Conservation (phyloP, 2,797 vertebrate genomes). For the Pristis pectinata region DNA sequence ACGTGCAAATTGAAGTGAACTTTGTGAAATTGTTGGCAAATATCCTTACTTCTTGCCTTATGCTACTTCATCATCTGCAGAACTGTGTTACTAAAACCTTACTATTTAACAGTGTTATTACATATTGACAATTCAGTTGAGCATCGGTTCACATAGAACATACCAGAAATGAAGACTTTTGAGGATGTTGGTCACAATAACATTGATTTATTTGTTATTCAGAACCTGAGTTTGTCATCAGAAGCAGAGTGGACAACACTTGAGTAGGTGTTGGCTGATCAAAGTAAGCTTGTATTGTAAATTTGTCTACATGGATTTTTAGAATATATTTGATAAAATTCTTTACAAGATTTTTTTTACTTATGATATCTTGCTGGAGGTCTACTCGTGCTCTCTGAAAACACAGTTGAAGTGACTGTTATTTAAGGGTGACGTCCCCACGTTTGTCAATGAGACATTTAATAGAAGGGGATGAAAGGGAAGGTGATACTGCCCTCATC, state of each 20-base stretch:
- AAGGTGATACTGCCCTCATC: background rate
- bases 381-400: background rate
- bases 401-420: background rate
- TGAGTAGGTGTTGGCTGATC: too few species aligned
- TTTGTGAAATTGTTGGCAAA: too few species aligned
- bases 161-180: background rate
- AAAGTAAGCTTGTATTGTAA: background rate
- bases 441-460: background rate
- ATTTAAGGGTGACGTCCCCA: background rate
- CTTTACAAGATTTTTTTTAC: background rate
- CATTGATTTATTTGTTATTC: background rate
- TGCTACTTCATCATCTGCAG: background rate
- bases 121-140: background rate
- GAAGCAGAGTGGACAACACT: background rate
- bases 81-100: background rate
- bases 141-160: background rate
- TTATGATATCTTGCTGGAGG: background rate
- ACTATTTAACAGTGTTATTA: background rate
- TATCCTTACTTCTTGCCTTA: background rate
- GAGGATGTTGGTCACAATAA: background rate
- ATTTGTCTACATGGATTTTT: background rate
- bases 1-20: too few species aligned
- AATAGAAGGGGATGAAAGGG: background rate
- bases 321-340: background rate
- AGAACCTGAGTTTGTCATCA: background rate